Conservation (phyloP, 1,140 invertebrate genomes). For the Spodoptera litura region DNA sequence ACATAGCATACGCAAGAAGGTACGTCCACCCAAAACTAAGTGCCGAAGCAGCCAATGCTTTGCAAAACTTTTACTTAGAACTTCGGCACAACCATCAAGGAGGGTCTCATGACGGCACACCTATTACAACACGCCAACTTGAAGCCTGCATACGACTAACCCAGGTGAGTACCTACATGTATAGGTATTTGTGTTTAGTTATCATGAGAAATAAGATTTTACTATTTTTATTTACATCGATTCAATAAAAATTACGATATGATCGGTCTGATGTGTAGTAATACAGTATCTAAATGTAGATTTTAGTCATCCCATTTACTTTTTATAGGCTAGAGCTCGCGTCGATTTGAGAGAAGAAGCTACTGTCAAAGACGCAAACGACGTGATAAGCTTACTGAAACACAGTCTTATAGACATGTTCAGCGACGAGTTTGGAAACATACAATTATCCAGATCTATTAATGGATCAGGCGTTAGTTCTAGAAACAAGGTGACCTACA, state of each 20-base stretch:
- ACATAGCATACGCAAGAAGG: conserved; percentile 96
- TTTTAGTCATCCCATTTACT: neutral
- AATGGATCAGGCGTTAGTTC: conserved; percentile 91
- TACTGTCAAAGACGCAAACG: conserved; percentile 92
- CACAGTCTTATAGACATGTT: conserved; percentile 93
- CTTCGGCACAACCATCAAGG: conserved; percentile 90
- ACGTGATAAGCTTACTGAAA: conserved; percentile 95
- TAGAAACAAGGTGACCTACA: conserved; percentile 87
- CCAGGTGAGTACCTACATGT: conserved; percentile 82
- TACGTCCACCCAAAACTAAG: conserved; percentile 94
- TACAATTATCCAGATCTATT: conserved; percentile 90
- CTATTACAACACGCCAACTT: conserved; percentile 94
- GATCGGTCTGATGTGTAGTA: no score
- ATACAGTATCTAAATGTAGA: no score
- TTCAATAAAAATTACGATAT: no score
- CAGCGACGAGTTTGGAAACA: conserved; percentile 89
- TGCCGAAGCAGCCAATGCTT: conserved; percentile 88
- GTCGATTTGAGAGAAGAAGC: conserved; percentile 93
- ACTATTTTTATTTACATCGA: no score
- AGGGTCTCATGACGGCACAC: conserved; percentile 82
- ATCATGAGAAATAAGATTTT: no score
- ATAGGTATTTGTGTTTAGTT: no score
- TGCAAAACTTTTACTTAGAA: conserved; percentile 94
- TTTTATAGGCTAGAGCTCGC: conserved; percentile 92
- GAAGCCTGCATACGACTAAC: conserved; percentile 96